A percentile compares a stretch with the other conserved stretches of the same genome.
Conservation (phyloP, 1,140 invertebrate species). For the Eriocheir sinensis region DNA sequence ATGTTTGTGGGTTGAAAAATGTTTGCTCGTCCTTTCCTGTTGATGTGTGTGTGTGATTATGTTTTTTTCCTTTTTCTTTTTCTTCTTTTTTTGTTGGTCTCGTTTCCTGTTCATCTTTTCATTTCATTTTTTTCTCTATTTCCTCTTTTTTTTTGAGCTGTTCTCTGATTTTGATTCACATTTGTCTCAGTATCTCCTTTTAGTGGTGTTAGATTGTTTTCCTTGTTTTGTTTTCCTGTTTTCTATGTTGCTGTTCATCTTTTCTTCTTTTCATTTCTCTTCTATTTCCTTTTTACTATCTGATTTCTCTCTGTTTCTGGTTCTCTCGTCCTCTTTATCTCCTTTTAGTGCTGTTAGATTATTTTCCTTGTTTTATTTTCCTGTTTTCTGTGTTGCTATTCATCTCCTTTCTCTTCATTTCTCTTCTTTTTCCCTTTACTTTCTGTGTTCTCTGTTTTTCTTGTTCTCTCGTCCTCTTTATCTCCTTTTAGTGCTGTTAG, state of each 20-base stretch:
- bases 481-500: no score
- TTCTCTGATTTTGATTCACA: no score
- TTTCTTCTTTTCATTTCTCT: not conserved
- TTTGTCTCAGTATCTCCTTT: no score
- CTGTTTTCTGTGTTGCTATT: not conserved
- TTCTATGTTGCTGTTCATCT: not conserved
- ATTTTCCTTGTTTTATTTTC: not conserved
- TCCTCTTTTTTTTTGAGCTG: no score
- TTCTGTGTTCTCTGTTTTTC: not conserved
- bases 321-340: not conserved
- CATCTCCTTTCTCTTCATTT: no score
- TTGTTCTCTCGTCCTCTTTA: no score
- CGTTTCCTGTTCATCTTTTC: no score
- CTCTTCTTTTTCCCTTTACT: not conserved
- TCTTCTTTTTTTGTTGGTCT: not conserved
- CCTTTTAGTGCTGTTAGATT: no score
- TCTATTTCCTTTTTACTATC: no score
- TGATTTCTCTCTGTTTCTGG: not conserved
- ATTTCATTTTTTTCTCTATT: no score
- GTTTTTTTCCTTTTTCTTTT: not conserved
- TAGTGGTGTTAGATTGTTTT: no score
- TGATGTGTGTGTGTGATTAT: not conserved
- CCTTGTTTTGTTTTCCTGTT: no score
- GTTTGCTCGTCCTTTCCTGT: not conserved
- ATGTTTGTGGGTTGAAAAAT: not conserved